phyloP scores from a whole-genome alignment of 2,888 invertebrate species.

The Pollenia amentaria region DNA sequence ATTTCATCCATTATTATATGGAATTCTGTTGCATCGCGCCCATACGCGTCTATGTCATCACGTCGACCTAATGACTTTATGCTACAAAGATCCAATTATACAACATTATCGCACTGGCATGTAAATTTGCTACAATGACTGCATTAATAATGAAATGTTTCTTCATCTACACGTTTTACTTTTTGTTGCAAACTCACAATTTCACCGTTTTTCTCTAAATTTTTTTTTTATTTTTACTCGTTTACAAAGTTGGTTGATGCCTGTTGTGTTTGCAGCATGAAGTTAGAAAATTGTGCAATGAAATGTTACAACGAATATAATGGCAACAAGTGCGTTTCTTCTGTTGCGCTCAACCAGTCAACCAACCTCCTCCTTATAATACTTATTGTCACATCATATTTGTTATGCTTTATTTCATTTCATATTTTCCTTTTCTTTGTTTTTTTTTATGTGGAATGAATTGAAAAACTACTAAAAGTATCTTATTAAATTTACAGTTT shows the following conservation, averaged over 20 bases:
- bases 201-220: constrained; percentile 10
- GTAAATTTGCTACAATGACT: constrained; percentile 68
- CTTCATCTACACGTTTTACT: constrained; percentile 32
- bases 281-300: constrained; percentile 56
- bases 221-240: neutral
- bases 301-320: constrained; percentile 26
- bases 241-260: constrained; percentile 19
- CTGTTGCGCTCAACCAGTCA: constrained; percentile 19
- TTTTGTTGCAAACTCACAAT: constrained; percentile 42
- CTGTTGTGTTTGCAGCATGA: constrained; percentile 29
- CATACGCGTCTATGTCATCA: constrained; percentile 69
- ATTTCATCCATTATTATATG: constrained; percentile 68
- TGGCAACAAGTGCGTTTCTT: constrained; percentile 68
- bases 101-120: constrained; percentile 67
- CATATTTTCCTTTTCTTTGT: constrained; percentile 31
- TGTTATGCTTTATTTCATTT: constrained; percentile 62
- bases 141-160: constrained; percentile 65
- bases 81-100: constrained; percentile 71
- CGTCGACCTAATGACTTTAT: constrained; percentile 72
- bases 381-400: constrained; percentile 68
- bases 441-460: neutral
- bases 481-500: constrained; percentile 31
- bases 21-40: constrained; percentile 62
- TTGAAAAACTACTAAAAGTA: constrained; percentile 11
- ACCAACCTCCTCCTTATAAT: constrained; percentile 43